A percentile compares a stretch with the other conserved stretches of the same genome.
These are phyloP conservation scores for Esox lucius DNA, from an alignment of 2,797 vertebrate genomes.

Conservation along the genomic window DNA sequence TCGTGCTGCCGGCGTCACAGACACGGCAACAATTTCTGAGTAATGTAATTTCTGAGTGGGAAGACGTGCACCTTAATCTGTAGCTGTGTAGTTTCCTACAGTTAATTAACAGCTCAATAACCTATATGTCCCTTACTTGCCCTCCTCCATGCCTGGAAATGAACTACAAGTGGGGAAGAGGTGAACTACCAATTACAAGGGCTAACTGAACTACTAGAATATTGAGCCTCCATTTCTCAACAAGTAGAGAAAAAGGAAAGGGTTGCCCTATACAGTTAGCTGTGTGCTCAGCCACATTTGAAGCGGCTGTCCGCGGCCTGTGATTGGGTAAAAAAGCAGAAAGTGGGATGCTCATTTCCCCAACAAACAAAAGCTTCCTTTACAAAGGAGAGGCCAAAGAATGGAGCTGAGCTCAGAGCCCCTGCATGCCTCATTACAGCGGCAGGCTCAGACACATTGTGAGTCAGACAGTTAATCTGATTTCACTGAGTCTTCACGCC, in stretches of 20 bases:
- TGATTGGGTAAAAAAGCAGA: conserved; percentile 12
- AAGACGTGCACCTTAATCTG: neutral
- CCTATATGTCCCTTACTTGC: neutral
- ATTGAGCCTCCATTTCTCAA: neutral
- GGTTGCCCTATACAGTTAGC: neutral
- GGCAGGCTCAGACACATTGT: neutral
- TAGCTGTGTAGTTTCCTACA: neutral
- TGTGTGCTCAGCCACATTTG: neutral
- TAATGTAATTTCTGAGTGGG: neutral
- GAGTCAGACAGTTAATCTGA: neutral
- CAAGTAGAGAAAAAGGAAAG: neutral
- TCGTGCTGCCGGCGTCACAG: neutral
- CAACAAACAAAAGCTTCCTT: neutral
- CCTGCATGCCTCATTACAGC: neutral
- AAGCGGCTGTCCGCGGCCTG: conserved; percentile 8
- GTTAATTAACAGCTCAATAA: neutral
- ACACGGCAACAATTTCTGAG: conserved; percentile 1
- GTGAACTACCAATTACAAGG: neutral
- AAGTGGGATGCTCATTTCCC: neutral
- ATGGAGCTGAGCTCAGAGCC: conserved; percentile 2
- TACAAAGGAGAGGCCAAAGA: conserved; percentile 15
- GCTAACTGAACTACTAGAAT: neutral
- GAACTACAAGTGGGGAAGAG: neutral
- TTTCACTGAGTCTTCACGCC: neutral
- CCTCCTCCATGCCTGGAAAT: neutral